A percentile compares a stretch with the other conserved stretches of the same genome.
phyloP scores from a whole-genome alignment of 2,888 invertebrate genomes.

The Oasisia sp. region DNA sequence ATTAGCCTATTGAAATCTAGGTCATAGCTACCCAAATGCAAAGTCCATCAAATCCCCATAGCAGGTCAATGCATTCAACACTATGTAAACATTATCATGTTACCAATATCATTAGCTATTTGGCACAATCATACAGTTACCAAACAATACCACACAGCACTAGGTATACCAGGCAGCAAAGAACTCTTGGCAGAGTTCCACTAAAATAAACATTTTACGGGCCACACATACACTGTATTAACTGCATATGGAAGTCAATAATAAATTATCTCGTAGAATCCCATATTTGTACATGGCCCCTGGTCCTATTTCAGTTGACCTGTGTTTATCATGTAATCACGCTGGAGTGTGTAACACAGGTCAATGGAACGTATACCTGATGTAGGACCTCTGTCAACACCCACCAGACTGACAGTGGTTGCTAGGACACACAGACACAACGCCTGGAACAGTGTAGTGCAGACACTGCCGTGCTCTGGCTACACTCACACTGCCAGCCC shows the following conservation, averaged over 20 bases:
- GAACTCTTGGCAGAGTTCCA: background rate
- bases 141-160: background rate
- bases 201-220: background rate
- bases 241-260: slow-evolving; percentile 13
- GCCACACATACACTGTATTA: background rate
- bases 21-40: background rate
- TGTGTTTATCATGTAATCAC: background rate
- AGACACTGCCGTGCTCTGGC: background rate
- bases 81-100: background rate
- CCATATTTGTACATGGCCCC: background rate
- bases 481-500: background rate
- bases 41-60: background rate
- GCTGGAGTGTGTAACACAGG: background rate
- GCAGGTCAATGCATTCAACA: background rate
- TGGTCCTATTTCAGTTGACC: background rate
- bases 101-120: background rate
- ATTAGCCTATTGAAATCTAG: background rate
- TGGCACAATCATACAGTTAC: background rate
- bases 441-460: background rate
- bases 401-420: background rate
- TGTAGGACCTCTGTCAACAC: background rate
- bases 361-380: background rate
- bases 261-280: background rate
- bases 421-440: background rate
- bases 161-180: background rate